Conservation (phyloP, 2,797 vertebrate species). For the Rhinogobio ventralis region DNA sequence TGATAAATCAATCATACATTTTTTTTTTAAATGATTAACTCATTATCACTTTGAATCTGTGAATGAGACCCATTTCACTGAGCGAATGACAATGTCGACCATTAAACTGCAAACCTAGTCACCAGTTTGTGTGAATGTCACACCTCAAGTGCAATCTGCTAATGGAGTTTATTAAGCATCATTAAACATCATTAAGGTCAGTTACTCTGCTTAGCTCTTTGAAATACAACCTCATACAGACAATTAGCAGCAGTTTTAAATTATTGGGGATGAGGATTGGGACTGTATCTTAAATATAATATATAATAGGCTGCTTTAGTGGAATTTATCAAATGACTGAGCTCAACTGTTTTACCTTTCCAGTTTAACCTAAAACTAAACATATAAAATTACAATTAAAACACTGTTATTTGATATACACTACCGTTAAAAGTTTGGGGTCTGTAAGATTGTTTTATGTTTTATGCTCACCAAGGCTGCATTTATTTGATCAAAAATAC, state of each 20-base stretch:
- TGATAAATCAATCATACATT: not conserved
- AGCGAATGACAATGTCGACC: constrained; percentile 65
- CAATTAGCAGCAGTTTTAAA: not conserved
- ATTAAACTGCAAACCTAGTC: constrained; percentile 62
- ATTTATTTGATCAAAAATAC: not conserved
- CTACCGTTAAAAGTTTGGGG: not conserved
- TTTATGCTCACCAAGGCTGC: not conserved
- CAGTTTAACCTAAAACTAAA: not conserved
- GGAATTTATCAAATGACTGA: not conserved
- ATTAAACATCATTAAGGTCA: constrained; percentile 68
- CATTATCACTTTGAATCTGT: constrained; percentile 1
- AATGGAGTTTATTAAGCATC: constrained; percentile 71
- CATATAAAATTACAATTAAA: not conserved
- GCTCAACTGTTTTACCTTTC: not conserved
- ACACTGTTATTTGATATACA: not conserved
- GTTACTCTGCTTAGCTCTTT: constrained; percentile 42
- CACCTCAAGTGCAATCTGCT: constrained; percentile 72
- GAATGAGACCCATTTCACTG: constrained; percentile 54
- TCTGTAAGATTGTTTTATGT: not conserved
- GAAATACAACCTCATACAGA: constrained; percentile 48
- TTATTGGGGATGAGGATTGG: not conserved
- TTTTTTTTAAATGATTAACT: not conserved
- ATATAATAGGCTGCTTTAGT: not conserved
- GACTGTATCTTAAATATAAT: not conserved
- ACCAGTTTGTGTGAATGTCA: constrained; percentile 65